Evolutionary conservation across 92 coral and sea anemone species (phyloP).

Genomic region (Plumapathes pennacea): DNA sequence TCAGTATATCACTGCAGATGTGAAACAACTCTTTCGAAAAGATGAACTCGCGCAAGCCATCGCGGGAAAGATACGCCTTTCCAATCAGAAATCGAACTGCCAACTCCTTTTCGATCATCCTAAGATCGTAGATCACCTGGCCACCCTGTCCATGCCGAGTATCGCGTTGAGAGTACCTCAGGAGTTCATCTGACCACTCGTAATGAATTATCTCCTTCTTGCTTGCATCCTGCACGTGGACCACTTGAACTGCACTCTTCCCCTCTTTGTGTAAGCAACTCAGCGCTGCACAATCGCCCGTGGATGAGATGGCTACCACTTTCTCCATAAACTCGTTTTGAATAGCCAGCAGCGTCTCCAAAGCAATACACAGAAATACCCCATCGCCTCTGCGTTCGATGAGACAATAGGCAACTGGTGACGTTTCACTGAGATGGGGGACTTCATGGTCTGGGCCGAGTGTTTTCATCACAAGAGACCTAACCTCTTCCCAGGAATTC

Average conservation of each 20-base stretch:
- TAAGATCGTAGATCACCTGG: constrained; percentile 73
- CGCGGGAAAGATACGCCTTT: constrained; percentile 61
- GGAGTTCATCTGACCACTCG: constrained; percentile 77
- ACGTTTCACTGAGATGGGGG: constrained; percentile 71
- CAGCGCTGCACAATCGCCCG: constrained; percentile 70
- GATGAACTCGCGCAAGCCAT: constrained; percentile 71
- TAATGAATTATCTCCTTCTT: constrained; percentile 81
- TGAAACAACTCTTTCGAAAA: constrained; percentile 93
- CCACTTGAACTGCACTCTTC: constrained; percentile 43
- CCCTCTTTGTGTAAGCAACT: constrained; percentile 58
- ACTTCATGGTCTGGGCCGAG: constrained; percentile 14
- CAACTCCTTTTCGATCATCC: constrained; percentile 77
- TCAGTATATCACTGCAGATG: constrained; percentile 73
- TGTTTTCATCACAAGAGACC: constrained; percentile 39
- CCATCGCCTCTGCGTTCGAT: constrained; percentile 69
- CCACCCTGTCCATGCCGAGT: constrained; percentile 84
- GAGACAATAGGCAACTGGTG: constrained; percentile 73
- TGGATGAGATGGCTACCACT: constrained; percentile 60
- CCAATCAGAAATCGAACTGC: constrained; percentile 75
- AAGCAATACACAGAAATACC: constrained; percentile 56
- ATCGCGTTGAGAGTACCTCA: constrained; percentile 73
- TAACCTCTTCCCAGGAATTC: constrained; percentile 74
- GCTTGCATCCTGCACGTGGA: constrained; percentile 82
- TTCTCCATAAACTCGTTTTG: constrained; percentile 81
- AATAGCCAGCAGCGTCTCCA: constrained; percentile 55